Conservation (phyloP, 2,797 vertebrate species). For the Amazona finschi region DNA sequence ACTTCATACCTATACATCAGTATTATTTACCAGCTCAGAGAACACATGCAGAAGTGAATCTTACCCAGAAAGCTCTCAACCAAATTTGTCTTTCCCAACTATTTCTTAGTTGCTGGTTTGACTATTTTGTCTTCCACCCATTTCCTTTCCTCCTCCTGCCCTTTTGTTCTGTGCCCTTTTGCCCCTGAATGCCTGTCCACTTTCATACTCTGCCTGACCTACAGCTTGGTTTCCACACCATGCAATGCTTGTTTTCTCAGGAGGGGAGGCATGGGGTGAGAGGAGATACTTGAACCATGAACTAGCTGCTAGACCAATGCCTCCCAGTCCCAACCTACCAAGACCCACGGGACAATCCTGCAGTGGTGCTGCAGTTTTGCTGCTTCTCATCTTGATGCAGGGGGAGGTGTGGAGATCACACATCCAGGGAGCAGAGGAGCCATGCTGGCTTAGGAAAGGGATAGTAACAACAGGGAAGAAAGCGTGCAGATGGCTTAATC, state of each 20-base stretch:
- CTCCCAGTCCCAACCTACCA: background rate
- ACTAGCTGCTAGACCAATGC: background rate
- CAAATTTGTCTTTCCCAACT: background rate
- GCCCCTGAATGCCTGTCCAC: background rate
- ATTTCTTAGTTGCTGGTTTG: background rate
- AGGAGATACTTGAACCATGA: background rate
- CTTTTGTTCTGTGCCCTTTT: background rate
- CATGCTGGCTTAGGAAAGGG: background rate
- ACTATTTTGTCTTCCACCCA: background rate
- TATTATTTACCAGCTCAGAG: background rate
- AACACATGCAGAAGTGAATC: background rate
- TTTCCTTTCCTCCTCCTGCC: background rate
- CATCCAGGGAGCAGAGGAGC: background rate
- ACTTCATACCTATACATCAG: background rate
- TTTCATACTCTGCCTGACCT: background rate
- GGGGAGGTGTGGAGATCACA: background rate
- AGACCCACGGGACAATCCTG: background rate
- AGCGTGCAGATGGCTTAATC: background rate
- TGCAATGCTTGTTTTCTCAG: rapidly evolving
- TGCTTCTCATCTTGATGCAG: rapidly evolving
- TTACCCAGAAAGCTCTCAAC: background rate
- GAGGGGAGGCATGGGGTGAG: rapidly evolving
- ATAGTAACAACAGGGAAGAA: background rate
- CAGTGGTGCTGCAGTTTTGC: background rate
- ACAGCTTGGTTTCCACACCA: background rate